Evolutionary conservation across 2,113 vertebrate species (phyloP).

Genomic region (Gallinago undulata): DNA sequence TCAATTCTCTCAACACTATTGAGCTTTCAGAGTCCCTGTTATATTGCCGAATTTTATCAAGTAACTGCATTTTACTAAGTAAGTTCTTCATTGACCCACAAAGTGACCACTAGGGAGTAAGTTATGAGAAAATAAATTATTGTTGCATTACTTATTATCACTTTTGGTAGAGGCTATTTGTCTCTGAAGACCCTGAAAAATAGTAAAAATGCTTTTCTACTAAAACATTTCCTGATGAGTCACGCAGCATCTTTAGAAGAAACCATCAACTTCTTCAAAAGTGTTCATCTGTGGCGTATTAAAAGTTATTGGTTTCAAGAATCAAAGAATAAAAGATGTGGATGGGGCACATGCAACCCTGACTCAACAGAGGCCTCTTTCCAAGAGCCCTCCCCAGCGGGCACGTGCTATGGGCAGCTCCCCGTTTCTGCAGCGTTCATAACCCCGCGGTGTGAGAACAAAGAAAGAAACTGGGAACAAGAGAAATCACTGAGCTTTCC

Average conservation of each 20-base stretch:
- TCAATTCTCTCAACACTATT: background rate
- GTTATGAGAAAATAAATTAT: background rate
- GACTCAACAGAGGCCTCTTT: background rate
- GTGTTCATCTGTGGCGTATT: background rate
- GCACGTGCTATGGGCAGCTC: background rate
- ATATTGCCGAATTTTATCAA: background rate
- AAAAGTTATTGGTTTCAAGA: background rate
- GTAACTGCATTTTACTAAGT: background rate
- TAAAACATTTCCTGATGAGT: background rate
- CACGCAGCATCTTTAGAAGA: background rate
- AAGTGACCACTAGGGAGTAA: background rate
- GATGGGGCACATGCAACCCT: background rate
- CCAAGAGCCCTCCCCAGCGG: background rate
- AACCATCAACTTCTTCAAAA: background rate
- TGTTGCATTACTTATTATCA: background rate
- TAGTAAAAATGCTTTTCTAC: background rate
- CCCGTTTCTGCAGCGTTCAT: background rate
- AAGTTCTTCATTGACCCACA: background rate
- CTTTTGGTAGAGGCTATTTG: background rate
- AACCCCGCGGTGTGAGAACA: background rate
- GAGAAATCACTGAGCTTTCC: background rate
- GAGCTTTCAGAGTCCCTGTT: background rate
- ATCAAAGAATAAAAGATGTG: background rate
- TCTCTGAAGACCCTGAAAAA: background rate
- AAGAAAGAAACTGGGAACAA: conserved; percentile 4